Evolutionary conservation across 1,140 invertebrate species (phyloP), one percentile per base, ranked within the genome.

Genomic region (Atopsyche davidsoni): DNA sequence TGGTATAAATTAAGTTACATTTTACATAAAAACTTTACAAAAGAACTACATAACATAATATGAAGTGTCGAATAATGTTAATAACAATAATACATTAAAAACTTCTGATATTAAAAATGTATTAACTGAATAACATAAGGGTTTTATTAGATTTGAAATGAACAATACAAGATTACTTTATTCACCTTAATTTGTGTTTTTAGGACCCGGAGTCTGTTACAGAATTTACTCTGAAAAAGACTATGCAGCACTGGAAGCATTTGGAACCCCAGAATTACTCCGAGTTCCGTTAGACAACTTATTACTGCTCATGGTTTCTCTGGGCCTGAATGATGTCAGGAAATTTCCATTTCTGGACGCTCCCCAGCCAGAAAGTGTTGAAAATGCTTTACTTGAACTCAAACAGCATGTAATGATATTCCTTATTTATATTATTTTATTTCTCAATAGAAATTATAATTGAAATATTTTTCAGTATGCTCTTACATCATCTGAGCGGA

Each of bases 311-410:
- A 95, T 99, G 91, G 84, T 96, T 31, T 83, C 93, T 0, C 86
- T 99, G 77, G 96, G 96, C 0, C 75, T 99, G 19, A 89, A 83
- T 36, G 88, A 97, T 75, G 86, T 89, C 7, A 74, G 90, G 25
- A 82, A 87, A 61, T 99, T 99, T 76, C 95, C 95, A 2, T 99
- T 98, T 65, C 82, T 99, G 31, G 96, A 99, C 71, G 76, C 88
- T 18, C 96, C 96, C 11, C 75, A 81, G 11, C 63, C 77, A 17
- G 82, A 89, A 31, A 86, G 79, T 36, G 80, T 99, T 42, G 94
- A 98, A 67, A 87, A 89, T 64, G 85, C 93, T 0, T 75, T 98
- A 45, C 65, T 85, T 31, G 85, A 85, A 38, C 70, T 98, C 9
- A 94, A 94, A 73, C 87, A 94, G 66, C 86, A 93, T 66, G 88